Evolutionary conservation across 2,113 vertebrate species (phyloP).

Genomic region (Casuarius casuarius): DNA sequence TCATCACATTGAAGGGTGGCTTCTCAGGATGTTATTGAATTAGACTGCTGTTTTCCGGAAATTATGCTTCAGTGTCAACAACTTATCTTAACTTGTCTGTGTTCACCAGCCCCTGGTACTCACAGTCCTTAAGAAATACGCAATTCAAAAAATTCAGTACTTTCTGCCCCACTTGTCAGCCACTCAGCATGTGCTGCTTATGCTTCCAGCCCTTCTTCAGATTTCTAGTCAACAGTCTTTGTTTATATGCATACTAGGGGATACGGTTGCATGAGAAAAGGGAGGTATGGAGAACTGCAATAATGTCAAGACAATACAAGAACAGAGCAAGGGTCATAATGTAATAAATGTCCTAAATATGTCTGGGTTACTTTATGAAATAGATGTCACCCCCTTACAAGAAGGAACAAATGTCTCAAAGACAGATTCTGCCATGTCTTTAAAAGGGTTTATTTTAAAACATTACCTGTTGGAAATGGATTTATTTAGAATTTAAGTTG

Average conservation of each 20-base stretch:
- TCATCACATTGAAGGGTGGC: background rate
- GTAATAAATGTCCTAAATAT: background rate
- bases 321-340: background rate
- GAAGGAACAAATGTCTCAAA: background rate
- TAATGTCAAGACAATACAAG: background rate
- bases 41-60: background rate
- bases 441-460: background rate
- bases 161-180: background rate
- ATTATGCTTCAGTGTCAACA: background rate
- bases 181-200: background rate
- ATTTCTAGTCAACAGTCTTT: background rate
- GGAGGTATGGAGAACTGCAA: background rate
- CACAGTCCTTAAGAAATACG: background rate
- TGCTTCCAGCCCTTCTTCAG: background rate
- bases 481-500: background rate
- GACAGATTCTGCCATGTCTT: background rate
- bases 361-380: background rate
- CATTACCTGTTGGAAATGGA: background rate
- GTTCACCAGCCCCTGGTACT: background rate
- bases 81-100: background rate
- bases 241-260: background rate
- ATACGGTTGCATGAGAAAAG: background rate
- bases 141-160: background rate
- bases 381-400: background rate
- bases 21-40: background rate